A percentile compares a stretch with the other conserved stretches of the same genome.
phyloP scores from a whole-genome alignment of 2,888 invertebrate species.

The Chouioia cunea region DNA sequence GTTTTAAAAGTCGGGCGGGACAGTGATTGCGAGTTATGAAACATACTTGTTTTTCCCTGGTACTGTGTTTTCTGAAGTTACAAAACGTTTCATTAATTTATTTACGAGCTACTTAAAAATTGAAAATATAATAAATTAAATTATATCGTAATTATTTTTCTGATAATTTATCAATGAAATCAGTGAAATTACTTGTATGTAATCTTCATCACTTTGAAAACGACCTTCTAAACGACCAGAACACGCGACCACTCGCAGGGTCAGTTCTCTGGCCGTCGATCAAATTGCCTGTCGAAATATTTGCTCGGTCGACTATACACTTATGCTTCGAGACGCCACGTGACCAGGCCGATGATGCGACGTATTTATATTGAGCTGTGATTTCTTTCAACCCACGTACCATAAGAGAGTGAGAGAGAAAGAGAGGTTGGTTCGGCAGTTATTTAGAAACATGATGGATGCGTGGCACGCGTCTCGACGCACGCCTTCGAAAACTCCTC shows the following conservation, averaged over 20 bases:
- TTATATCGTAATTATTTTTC: no score
- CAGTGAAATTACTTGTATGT: no score
- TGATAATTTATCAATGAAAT: no score
- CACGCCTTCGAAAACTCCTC: constrained; percentile 40
- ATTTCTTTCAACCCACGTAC: constrained; percentile 24
- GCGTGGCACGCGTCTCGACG: constrained; percentile 66
- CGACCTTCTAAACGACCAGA: not conserved
- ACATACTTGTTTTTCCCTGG: not conserved
- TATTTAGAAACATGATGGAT: constrained; percentile 67
- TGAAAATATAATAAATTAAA: no score
- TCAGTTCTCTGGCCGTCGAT: constrained; percentile 37
- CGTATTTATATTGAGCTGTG: constrained; percentile 24
- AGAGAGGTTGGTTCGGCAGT: constrained; percentile 16
- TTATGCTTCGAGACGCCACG: constrained; percentile 47
- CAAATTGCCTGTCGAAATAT: constrained; percentile 53
- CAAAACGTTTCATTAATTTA: not conserved
- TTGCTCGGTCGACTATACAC: constrained; percentile 39
- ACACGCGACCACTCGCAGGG: not conserved
- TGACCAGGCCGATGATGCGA: constrained; percentile 41
- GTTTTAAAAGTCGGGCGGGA: no score
- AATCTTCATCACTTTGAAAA: no score
- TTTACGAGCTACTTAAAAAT: no score
- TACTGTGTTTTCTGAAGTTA: not conserved
- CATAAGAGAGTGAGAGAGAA: constrained; percentile 34
- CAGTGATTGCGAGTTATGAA: no score